Percentiles rank a stretch among this genome's conserved stretches.
These are phyloP conservation scores for Elgonia sp. DNA, from an alignment of 2,888 invertebrate genomes.

Conservation along the genomic window DNA sequence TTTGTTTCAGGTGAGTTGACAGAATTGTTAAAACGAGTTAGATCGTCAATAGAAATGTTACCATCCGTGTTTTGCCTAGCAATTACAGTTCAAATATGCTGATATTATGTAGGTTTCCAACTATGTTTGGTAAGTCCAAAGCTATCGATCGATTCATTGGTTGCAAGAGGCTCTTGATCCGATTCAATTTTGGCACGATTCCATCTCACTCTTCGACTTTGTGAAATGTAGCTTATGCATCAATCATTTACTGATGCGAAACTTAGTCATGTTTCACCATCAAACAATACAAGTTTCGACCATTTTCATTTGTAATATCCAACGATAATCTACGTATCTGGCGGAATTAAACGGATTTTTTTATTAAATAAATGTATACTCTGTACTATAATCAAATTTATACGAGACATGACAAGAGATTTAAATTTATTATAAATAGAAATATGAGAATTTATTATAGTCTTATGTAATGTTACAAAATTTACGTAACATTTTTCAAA, in stretches of 20 bases:
- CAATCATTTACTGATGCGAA: slow-evolving; percentile 65
- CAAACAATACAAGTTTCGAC: slow-evolving; percentile 37
- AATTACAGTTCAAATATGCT: slow-evolving; percentile 74
- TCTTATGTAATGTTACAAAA: too few relatives aligned
- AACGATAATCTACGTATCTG: background rate
- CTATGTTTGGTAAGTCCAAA: slow-evolving; percentile 70
- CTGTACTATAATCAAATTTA: too few relatives aligned
- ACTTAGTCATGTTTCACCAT: slow-evolving; percentile 55
- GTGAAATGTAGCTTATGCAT: slow-evolving; percentile 64
- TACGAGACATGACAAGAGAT: too few relatives aligned
- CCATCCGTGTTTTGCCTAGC: slow-evolving; percentile 60
- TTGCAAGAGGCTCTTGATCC: slow-evolving; percentile 71
- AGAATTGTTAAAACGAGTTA: slow-evolving; percentile 50
- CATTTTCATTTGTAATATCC: slow-evolving; percentile 36
- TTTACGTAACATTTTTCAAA: too few relatives aligned
- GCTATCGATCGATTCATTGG: slow-evolving; percentile 64
- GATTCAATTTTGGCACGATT: slow-evolving; percentile 75
- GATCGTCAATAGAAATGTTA: slow-evolving; percentile 30
- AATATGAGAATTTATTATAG: too few relatives aligned
- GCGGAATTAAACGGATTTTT: background rate
- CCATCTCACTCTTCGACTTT: slow-evolving; percentile 70
- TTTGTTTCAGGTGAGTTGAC: slow-evolving; percentile 74
- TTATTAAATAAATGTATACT: background rate
- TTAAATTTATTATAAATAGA: too few relatives aligned
- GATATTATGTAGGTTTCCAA: slow-evolving; percentile 67